Conservation (phyloP, 1,140 invertebrate species). For the Trachymyrmex cornetzi region DNA sequence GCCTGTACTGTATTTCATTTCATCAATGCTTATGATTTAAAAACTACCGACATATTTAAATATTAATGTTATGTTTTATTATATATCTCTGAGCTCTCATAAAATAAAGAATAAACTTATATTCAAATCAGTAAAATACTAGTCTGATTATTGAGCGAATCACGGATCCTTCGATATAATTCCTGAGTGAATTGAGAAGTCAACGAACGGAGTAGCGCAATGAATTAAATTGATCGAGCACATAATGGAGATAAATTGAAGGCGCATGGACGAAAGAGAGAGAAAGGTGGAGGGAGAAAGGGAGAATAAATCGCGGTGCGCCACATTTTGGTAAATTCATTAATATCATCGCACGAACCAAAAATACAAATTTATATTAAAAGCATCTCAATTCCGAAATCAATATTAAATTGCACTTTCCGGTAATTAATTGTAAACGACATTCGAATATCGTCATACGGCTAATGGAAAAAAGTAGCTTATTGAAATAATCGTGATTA, state of each 20-base stretch:
- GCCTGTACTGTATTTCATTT: neutral
- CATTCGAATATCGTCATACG: neutral
- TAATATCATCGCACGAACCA: neutral
- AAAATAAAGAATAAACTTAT: neutral
- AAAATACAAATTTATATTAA: constrained; percentile 17
- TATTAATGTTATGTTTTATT: neutral
- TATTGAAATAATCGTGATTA: neutral
- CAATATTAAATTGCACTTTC: neutral
- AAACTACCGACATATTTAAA: neutral
- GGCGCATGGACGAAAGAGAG: neutral
- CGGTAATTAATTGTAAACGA: constrained; percentile 7
- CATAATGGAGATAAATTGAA: constrained; percentile 56
- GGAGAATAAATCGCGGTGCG: neutral
- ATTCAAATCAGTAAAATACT: neutral
- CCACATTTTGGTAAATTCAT: constrained; percentile 34
- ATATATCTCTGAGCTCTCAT: neutral
- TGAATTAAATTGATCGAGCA: constrained; percentile 57
- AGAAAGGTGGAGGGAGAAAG: neutral
- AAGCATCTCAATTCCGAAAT: neutral
- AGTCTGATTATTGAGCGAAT: constrained; percentile 14
- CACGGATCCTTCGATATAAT: constrained; percentile 13
- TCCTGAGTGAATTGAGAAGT: constrained; percentile 46
- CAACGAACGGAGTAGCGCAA: constrained; percentile 47
- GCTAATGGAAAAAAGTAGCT: neutral
- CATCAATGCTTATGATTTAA: neutral